phyloP scores from a whole-genome alignment of 2,113 vertebrate species.

The Lepisosteus oculatus region DNA sequence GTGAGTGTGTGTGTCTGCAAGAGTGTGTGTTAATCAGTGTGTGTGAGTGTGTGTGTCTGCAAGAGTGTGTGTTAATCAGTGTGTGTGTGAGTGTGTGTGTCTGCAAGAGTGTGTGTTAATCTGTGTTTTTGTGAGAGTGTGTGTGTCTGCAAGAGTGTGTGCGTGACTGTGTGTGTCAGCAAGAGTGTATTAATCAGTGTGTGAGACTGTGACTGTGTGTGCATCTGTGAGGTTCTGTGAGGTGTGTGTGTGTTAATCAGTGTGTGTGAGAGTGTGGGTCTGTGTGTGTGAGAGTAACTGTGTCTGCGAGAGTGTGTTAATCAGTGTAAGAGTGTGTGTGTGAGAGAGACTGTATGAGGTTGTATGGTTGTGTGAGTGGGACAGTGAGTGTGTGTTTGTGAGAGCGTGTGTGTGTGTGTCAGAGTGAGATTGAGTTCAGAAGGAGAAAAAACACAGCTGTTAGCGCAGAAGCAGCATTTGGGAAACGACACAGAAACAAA shows the following conservation, averaged over 20 bases:
- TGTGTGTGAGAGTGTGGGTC: slow-evolving; percentile 43
- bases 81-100: not conserved
- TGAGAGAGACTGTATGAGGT: not conserved
- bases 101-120: too few relatives aligned
- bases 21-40: slow-evolving; percentile 28
- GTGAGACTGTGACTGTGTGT: not conserved
- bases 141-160: slow-evolving; percentile 7
- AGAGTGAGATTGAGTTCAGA: too few relatives aligned
- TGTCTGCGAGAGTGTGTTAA: not conserved
- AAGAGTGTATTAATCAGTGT: too few relatives aligned
- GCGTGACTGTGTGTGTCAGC: not conserved
- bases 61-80: not conserved
- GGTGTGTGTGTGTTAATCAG: slow-evolving; percentile 2
- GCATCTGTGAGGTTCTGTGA: not conserved
- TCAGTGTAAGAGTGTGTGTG: not conserved
- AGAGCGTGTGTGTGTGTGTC: too few relatives aligned
- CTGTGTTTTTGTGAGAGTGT: not conserved
- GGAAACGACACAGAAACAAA: too few relatives aligned
- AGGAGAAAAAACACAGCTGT: too few relatives aligned
- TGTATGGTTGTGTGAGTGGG: not conserved
- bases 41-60: slow-evolving; percentile 8
- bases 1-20: slow-evolving; percentile 25
- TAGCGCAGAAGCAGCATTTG: too few relatives aligned
- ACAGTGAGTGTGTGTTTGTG: too few relatives aligned
- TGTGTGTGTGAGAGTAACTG: slow-evolving; percentile 45